Base-by-base conservation (phyloP, 2,888 invertebrate genomes). In the Leptothorax acervorum region DNA sequence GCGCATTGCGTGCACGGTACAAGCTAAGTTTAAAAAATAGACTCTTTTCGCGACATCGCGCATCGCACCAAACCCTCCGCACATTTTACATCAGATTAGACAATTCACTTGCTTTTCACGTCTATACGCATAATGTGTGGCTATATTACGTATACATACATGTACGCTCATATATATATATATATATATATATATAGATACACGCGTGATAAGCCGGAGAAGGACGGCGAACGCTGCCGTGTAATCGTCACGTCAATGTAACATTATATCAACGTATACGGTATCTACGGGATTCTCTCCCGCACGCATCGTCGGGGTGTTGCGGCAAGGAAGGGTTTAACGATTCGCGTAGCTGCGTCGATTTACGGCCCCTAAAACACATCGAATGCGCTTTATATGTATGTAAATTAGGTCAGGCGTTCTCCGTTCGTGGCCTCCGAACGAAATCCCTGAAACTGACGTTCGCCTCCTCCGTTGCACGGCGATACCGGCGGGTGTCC, bases 341-440 rank as follows among this genome's bases (percentile, higher is more conserved):
- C 94, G 95, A 95, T 95, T 95, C 94, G 92, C 94, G 93, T 94
- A 93, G 94, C 93, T 93, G 93, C 94, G 93, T 93, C 94, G 94
- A 94, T 95, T 95, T 94, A 95, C 94, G 94, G 92, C 93, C 94
- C 94, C 94, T 94, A 95, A 94, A 95, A 94, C 94, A 94, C 94
- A 94, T 94, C 95, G 94, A 95, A 95, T 94, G 94, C 94, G 93
- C 94, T 94, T 94, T 95, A 95, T 94, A 94, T 94, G 94, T 94
- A 94, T 94, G 95, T 94, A 94, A 94, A 95, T 94, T 95, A 94
- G 95, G 95, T 95, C 94, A 95, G 94, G 92, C 92, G 88, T 89
- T 91, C 90, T 68, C 39, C 76, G 42, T 39, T 83, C 66, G 83
- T 60, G 55, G 48, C 31, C 83, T 53, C 79, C 60, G 65, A 62